phyloP scores from a whole-genome alignment of 2,797 vertebrate species.

The Babyrousa celebensis region DNA sequence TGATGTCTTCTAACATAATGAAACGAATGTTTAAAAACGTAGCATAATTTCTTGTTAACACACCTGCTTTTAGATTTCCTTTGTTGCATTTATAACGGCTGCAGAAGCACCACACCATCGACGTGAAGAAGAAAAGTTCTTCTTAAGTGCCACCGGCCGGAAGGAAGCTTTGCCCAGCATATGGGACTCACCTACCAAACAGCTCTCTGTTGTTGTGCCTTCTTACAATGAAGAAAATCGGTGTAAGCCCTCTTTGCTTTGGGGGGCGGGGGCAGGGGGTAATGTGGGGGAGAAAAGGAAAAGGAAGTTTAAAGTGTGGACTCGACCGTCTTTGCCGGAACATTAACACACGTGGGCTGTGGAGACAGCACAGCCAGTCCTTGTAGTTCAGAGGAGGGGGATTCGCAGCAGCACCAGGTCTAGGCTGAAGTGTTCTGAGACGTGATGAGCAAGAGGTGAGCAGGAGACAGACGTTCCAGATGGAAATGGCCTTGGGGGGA shows the following conservation, averaged over 20 bases:
- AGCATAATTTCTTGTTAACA: background rate
- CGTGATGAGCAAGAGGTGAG: background rate
- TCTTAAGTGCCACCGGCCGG: slow-evolving; percentile 91
- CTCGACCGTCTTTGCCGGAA: background rate
- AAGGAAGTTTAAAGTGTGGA: background rate
- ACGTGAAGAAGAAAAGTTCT: slow-evolving; percentile 94
- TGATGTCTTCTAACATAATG: background rate
- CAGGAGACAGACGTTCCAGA: background rate
- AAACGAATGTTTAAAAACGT: background rate
- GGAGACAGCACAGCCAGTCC: rapidly evolving
- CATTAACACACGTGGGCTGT: background rate
- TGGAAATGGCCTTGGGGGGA: background rate
- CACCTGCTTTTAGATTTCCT: slow-evolving; percentile 89
- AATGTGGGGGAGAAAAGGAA: background rate
- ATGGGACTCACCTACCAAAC: slow-evolving; percentile 93
- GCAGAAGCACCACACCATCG: slow-evolving; percentile 90
- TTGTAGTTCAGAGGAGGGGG: background rate
- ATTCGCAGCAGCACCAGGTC: background rate
- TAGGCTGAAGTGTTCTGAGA: background rate
- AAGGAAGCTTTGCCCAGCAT: slow-evolving; percentile 94
- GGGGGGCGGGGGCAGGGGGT: slow-evolving; percentile 63
- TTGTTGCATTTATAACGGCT: slow-evolving; percentile 94
- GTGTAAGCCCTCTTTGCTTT: slow-evolving; percentile 93
- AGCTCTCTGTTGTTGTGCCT: slow-evolving; percentile 96
- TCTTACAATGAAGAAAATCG: slow-evolving; percentile 97